Base-by-base conservation (phyloP, 2,888 invertebrate genomes). In the Phalangium opilio region DNA sequence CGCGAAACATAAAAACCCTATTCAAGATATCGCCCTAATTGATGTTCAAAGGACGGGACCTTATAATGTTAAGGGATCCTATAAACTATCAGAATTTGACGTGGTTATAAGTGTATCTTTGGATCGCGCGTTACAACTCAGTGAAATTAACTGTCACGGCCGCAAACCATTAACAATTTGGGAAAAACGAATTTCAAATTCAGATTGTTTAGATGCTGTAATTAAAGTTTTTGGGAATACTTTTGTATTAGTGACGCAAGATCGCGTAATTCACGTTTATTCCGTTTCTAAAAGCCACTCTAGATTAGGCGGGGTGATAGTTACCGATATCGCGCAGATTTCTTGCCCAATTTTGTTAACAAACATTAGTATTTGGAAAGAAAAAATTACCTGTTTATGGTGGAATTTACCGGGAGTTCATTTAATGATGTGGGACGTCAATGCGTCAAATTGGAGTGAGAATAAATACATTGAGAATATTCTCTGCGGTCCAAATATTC, bases 1-100 rank as follows among this genome's bases (percentile, higher is more conserved):
- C 11, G 39, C 39, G 14, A 39, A 39, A 15, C 39, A 39, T 39
- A 39, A 39, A 18, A 39, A 39, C 19, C 19, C 39, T 39, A 39
- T 39, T 39, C 39, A 39, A 39, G 39, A 39, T 7, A 39, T 39
- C 14, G 39, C 18, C 7, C 3, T 39, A 3, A 39, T 39, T 17
- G 15, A 39, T 15, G 39, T 39, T 14, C 39, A 39, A 15, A 39
- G 15, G 3, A 19, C 11, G 11, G 39, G 39, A 15, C 39, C 39
- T 3, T 39, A 39, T 15, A 39, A 39, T 3, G 11, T 39, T 14
- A 39, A 39, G 15, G 39, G 39, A 15, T 39, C 39, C 3, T 18
- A 39, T 39, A 39, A 39, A 15, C 11, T 39, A 11, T 17, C 39
- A 11, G 39, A 39, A 39, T 19, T 14, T 15, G 19, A 39, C 7